Conservation (phyloP, 2,113 vertebrate genomes). For the Aplodontia rufa region DNA sequence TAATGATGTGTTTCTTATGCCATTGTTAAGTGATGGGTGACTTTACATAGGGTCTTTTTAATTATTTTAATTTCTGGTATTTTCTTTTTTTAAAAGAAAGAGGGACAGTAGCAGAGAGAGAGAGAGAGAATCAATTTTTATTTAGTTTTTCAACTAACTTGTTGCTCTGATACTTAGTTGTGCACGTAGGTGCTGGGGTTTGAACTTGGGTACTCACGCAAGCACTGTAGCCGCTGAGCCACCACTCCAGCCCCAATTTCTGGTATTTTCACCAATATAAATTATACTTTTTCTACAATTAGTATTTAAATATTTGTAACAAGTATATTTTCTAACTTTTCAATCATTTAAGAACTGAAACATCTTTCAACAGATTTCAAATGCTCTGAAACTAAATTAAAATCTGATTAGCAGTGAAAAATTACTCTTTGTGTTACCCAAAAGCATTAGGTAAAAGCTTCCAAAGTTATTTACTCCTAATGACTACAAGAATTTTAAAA, state of each 20-base stretch:
- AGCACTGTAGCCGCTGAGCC: no score
- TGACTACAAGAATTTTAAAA: neutral
- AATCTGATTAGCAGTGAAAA: neutral
- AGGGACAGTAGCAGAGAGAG: no score
- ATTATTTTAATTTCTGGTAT: neutral
- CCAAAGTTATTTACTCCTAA: conserved; percentile 5
- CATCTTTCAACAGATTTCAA: neutral
- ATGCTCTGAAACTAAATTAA: neutral
- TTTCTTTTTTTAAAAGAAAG: no score
- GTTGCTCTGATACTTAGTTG: no score
- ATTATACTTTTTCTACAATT: neutral
- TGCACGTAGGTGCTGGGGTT: no score
- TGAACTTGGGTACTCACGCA: no score
- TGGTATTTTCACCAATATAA: neutral
- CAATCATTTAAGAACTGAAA: neutral
- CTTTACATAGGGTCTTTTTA: neutral
- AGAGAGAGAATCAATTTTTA: no score
- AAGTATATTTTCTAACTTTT: neutral
- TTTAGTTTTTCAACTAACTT: no score
- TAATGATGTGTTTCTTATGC: neutral
- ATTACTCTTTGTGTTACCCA: neutral
- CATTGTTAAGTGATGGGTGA: neutral
- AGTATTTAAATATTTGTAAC: neutral
- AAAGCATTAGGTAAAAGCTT: neutral
- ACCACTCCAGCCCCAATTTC: no score